Base-by-base conservation (phyloP, 2,888 invertebrate species). In the Philaethria dido region DNA sequence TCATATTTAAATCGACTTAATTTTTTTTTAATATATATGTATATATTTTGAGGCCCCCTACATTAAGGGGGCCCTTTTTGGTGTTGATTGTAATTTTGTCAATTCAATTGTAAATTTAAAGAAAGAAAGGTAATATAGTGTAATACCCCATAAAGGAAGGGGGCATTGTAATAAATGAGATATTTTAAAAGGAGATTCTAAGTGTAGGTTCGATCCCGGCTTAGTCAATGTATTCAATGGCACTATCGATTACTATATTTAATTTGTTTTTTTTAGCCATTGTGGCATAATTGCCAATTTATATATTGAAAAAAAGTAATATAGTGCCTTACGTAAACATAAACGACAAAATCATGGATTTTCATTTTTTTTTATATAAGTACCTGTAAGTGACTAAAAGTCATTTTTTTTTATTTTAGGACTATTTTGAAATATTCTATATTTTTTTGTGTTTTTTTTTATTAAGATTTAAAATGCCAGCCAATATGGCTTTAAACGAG, bases 401-500 rank as follows among this genome's bases (percentile, higher is more conserved):
- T 55, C 39, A 20, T 1, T 57, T n/a, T 55, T 39, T 20, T 39
- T 39, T 55, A 13, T 3, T 55, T 22, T 11, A 22, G 8, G 14
- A 14, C 39, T 20, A 14, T n/a, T 18, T 39, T 36, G 13, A 39
- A 0, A 13, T 20, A 0, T 47, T 47, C 20, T 20, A 20, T 22
- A 6, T 6, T 14, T 55, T 33, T 54, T 5, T 33, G 3, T 4
- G 0, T 36, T 36, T 39, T 9, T 39, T n/a, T 39, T 20, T 39
- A 13, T 39, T 11, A 20, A 20, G 3, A 44, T n/a, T 14, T 44
- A 47, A 20, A 47, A 18, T 22, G 33, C 8, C 16, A 48, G 22
- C 20, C 16, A 22, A 48, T 14, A 47, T 22, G 48, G 48, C 48
- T 48, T 48, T 48, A 22, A 48, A 48, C 22, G 48, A 48, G 48